Percentiles rank a stretch among this genome's conserved stretches.
Evolutionary conservation across 2,888 invertebrate species (phyloP).

Genomic region (Chymomyza fuscimana): DNA sequence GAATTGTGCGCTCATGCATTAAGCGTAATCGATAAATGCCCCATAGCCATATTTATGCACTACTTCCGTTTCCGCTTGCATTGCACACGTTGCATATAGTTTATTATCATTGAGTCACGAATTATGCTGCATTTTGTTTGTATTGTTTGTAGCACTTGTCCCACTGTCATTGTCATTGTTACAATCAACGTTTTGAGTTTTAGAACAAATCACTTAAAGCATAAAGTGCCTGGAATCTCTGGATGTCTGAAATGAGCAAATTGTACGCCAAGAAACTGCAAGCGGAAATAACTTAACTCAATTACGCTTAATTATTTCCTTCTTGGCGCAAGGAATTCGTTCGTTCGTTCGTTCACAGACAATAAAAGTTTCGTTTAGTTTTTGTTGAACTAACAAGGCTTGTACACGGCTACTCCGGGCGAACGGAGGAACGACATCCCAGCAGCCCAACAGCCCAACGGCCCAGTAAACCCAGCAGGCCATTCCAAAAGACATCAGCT

Average conservation of each 20-base stretch:
- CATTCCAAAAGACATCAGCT: neutral
- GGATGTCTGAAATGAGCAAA: neutral
- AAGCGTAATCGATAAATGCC: conserved; percentile 44
- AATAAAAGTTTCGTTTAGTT: conserved; percentile 71
- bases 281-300: conserved; percentile 74
- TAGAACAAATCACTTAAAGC: conserved; percentile 50
- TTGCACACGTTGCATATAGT: neutral
- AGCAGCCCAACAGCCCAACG: neutral
- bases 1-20: conserved; percentile 26
- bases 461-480: neutral
- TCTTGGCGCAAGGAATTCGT: conserved; percentile 64
- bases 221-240: neutral
- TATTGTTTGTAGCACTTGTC: too few relatives aligned
- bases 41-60: neutral
- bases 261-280: conserved; percentile 40
- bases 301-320: conserved; percentile 75
- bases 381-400: conserved; percentile 31
- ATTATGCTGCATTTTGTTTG: neutral
- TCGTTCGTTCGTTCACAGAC: conserved; percentile 55
- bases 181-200: neutral
- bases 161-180: neutral
- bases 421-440: neutral
- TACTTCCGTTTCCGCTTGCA: conserved; percentile 19
- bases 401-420: conserved; percentile 36
- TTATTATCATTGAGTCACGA: neutral